Percentiles rank a stretch among this genome's conserved stretches.
These are phyloP conservation scores for Notoglanidium macrostoma DNA, from an alignment of 2,797 vertebrate genomes.

Conservation along the genomic window DNA sequence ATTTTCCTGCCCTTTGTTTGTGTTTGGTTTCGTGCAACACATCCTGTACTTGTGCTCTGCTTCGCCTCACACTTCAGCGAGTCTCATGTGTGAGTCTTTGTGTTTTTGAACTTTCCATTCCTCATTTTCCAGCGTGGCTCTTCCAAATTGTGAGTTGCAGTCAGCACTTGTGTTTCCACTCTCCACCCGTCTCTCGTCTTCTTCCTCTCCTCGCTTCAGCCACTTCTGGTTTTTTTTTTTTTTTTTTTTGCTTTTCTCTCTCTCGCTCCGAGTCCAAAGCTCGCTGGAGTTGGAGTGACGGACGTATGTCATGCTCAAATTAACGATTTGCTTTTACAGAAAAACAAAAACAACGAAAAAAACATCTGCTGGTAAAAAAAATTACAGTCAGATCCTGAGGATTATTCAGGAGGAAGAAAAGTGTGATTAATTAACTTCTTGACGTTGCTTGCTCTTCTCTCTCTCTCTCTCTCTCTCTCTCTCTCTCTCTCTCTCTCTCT, in stretches of 20 bases:
- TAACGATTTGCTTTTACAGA: background rate
- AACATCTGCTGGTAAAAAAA: background rate
- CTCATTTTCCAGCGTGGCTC: conserved; percentile 42
- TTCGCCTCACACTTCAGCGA: background rate
- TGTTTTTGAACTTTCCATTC: conserved; percentile 58
- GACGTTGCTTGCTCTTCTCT: background rate
- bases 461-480: background rate
- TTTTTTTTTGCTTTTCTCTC: conserved; percentile 31
- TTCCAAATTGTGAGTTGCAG: conserved; percentile 46
- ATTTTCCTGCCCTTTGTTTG: background rate
- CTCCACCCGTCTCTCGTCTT: conserved; percentile 30
- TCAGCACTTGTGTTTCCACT: conserved; percentile 60
- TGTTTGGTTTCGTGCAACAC: conserved; percentile 14
- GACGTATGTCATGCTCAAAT: background rate
- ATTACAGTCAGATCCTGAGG: background rate
- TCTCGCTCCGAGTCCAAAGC: background rate
- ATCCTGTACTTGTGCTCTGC: background rate
- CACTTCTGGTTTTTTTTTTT: conserved; percentile 37
- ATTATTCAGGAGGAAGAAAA: background rate
- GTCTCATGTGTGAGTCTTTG: background rate
- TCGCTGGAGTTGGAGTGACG: background rate
- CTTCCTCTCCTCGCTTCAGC: conserved; percentile 39
- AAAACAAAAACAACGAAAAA: background rate
- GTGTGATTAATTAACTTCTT: background rate
- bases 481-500: conserved; percentile 9